phyloP scores from a whole-genome alignment of 2,797 vertebrate species.

The Apogon talboti region DNA sequence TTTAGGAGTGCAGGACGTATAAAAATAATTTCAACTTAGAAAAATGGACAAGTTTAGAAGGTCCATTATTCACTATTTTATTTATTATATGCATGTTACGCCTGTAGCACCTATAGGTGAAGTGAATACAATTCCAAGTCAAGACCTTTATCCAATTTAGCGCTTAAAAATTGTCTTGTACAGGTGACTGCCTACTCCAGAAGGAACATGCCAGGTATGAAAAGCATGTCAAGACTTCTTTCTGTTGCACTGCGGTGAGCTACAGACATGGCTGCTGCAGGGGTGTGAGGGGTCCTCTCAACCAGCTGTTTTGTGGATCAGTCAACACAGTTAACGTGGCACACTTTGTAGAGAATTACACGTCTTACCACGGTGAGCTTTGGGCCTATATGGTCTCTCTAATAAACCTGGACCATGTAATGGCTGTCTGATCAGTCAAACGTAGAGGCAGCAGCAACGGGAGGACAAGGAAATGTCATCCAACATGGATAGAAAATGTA shows the following conservation, averaged over 20 bases:
- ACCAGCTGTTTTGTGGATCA: constrained; percentile 95
- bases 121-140: constrained; percentile 84
- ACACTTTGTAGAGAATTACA: constrained; percentile 94
- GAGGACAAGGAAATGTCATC: constrained; percentile 91
- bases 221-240: constrained; percentile 89
- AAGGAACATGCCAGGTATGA: constrained; percentile 76
- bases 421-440: constrained; percentile 94
- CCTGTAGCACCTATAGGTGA: constrained; percentile 69
- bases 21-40: neutral
- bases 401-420: constrained; percentile 94
- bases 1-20: neutral
- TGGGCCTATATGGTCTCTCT: constrained; percentile 92
- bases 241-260: constrained; percentile 85
- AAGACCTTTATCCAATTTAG: constrained; percentile 89
- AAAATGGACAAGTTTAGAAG: neutral
- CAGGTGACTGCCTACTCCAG: constrained; percentile 85
- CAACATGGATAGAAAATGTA: constrained; percentile 86
- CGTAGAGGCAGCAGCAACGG: constrained; percentile 87
- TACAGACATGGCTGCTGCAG: constrained; percentile 89
- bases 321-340: constrained; percentile 92
- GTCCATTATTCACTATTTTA: neutral
- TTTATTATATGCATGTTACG: constrained; percentile 31
- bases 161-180: constrained; percentile 90
- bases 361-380: constrained; percentile 87
- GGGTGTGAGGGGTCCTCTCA: constrained; percentile 88